Evolutionary conservation across 1,140 invertebrate species (phyloP).

Genomic region (Bombus confusus): DNA sequence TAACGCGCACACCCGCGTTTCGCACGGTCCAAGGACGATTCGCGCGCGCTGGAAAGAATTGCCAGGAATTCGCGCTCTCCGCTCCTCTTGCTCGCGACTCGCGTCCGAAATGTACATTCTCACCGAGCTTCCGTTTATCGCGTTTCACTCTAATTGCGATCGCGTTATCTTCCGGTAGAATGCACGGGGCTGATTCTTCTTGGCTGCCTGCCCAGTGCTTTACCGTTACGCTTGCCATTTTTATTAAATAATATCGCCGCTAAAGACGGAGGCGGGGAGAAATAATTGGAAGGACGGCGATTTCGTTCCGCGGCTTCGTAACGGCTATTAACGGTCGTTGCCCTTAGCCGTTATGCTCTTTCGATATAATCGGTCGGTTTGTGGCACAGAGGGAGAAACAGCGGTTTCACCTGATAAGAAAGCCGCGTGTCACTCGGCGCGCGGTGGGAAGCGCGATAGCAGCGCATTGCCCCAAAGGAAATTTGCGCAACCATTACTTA

Average conservation of each 20-base stretch:
- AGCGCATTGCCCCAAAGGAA: constrained; percentile 60
- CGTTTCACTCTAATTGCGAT: constrained; percentile 22
- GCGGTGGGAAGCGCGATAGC: constrained; percentile 38
- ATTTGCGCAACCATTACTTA: constrained; percentile 70
- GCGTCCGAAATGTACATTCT: neutral
- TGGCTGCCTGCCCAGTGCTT: neutral
- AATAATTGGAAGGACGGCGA: neutral
- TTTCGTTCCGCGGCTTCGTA: neutral
- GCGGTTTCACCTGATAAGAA: constrained; percentile 53
- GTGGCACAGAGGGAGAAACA: constrained; percentile 15
- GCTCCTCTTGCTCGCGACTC: neutral
- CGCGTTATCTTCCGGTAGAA: constrained; percentile 10
- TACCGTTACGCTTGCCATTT: constrained; percentile 29
- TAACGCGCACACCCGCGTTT: neutral
- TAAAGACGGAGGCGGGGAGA: too few species aligned
- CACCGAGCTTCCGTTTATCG: neutral
- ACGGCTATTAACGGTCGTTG: constrained; percentile 14
- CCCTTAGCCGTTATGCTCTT: neutral
- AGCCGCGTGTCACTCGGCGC: constrained; percentile 46
- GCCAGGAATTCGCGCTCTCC: neutral
- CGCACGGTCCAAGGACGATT: neutral
- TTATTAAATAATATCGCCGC: constrained; percentile 28
- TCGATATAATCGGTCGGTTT: neutral
- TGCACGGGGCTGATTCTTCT: neutral
- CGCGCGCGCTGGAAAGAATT: neutral